These are phyloP conservation scores for Buceros bicornis DNA, from an alignment of 2,797 vertebrate genomes.

Conservation along the genomic window DNA sequence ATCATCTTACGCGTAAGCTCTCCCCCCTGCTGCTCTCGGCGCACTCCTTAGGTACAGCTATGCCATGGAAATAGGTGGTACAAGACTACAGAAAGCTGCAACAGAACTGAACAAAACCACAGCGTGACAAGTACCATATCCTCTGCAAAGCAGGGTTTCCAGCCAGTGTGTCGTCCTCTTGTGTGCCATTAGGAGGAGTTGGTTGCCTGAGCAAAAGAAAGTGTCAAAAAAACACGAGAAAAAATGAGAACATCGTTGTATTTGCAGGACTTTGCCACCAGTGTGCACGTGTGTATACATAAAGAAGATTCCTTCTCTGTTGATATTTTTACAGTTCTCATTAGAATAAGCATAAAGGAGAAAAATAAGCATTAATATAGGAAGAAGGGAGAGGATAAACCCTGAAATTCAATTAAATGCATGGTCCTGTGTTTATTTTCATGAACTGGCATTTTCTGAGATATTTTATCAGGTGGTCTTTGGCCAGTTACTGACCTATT, in stretches of 20 bases:
- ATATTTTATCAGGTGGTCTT: neutral
- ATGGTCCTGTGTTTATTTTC: neutral
- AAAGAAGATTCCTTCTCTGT: neutral
- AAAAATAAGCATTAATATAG: neutral
- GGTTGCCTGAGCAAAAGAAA: neutral
- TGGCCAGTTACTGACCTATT: neutral
- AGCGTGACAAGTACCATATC: neutral
- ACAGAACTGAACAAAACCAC: neutral
- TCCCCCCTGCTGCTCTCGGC: neutral
- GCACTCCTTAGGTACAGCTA: neutral
- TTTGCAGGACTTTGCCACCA: neutral
- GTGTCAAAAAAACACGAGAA: neutral
- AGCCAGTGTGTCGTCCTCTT: neutral
- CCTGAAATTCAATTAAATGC: neutral
- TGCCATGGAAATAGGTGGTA: neutral
- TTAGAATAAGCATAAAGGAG: neutral
- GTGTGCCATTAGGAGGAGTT: neutral
- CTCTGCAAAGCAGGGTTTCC: neutral
- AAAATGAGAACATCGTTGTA: neutral
- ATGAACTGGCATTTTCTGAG: neutral
- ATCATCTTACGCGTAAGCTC: neutral
- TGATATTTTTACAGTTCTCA: neutral
- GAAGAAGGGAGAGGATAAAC: neutral
- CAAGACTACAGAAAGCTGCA: neutral
- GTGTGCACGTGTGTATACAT: rapidly evolving